These are phyloP conservation scores for Taeniopygia guttata DNA, from an alignment of 2,797 vertebrate species.

Conservation along the genomic window DNA sequence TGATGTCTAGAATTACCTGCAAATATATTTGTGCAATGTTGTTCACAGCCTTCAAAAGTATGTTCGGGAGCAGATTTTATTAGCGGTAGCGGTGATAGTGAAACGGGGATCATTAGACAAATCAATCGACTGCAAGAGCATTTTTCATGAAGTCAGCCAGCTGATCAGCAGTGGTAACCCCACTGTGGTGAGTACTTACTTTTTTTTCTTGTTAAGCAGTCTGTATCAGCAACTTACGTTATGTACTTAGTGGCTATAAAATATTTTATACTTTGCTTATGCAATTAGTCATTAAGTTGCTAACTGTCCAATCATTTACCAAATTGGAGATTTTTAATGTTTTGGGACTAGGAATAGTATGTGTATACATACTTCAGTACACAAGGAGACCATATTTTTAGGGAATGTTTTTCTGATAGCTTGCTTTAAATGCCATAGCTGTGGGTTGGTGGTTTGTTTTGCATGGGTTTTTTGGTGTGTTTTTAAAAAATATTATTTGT, in stretches of 20 bases:
- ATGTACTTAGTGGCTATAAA: not conserved
- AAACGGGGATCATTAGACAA: slow-evolving; percentile 96
- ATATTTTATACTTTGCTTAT: not conserved
- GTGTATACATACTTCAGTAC: not conserved
- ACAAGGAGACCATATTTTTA: not conserved
- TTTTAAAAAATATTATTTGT: not conserved
- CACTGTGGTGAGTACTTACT: slow-evolving; percentile 84
- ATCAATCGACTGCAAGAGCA: slow-evolving; percentile 95
- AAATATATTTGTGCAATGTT: not conserved
- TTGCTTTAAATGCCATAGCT: not conserved
- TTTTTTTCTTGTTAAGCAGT: not conserved
- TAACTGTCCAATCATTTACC: not conserved
- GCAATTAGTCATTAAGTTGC: not conserved
- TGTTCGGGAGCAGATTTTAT: slow-evolving; percentile 96
- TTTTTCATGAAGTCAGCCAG: slow-evolving; percentile 97
- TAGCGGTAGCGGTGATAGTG: slow-evolving; percentile 96
- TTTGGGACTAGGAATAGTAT: not conserved
- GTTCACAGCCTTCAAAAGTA: slow-evolving; percentile 93
- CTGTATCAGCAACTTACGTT: not conserved
- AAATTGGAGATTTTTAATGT: not conserved
- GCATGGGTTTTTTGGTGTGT: rapidly evolving
- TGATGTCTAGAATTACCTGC: not conserved
- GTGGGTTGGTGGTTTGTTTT: not conserved
- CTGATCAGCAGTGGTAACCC: slow-evolving; percentile 97
- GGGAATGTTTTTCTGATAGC: not conserved